Evolutionary conservation across 2,888 invertebrate species (phyloP).

Genomic region (Nudaria mundana): DNA sequence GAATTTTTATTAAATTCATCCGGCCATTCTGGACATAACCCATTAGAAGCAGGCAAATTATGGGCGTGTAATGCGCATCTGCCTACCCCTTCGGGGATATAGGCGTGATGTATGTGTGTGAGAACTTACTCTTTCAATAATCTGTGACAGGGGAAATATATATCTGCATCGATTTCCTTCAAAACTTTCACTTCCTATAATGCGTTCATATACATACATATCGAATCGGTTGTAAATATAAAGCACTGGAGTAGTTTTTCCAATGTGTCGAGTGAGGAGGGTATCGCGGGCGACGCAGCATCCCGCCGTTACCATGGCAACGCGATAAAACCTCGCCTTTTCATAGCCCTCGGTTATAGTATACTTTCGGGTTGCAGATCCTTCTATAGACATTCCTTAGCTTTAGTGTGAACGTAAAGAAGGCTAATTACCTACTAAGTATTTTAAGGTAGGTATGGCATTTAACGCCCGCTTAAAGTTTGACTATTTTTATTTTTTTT

Average conservation of each 20-base stretch:
- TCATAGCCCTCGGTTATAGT: slow-evolving; percentile 69
- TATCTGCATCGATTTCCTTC: slow-evolving; percentile 22
- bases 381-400: slow-evolving; percentile 24
- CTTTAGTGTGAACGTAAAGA: slow-evolving; percentile 28
- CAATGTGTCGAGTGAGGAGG: slow-evolving; percentile 62
- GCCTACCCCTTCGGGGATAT: no score
- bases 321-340: slow-evolving; percentile 81
- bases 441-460: no score
- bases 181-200: slow-evolving; percentile 40
- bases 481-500: no score
- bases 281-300: slow-evolving; percentile 69
- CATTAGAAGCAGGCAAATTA: no score
- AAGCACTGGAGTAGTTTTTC: slow-evolving; percentile 68
- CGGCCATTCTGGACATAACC: no score
- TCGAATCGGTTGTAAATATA: slow-evolving; percentile 57
- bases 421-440: no score
- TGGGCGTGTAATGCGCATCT: no score
- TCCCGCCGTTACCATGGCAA: slow-evolving; percentile 73
- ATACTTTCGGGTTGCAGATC: slow-evolving; percentile 50
- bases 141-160: neutral
- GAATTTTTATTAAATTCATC: no score
- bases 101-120: no score
- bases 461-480: no score
- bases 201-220: slow-evolving; percentile 39
- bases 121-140: neutral